phyloP scores from a whole-genome alignment of 2,888 invertebrate genomes.

The Gibbula magus region DNA sequence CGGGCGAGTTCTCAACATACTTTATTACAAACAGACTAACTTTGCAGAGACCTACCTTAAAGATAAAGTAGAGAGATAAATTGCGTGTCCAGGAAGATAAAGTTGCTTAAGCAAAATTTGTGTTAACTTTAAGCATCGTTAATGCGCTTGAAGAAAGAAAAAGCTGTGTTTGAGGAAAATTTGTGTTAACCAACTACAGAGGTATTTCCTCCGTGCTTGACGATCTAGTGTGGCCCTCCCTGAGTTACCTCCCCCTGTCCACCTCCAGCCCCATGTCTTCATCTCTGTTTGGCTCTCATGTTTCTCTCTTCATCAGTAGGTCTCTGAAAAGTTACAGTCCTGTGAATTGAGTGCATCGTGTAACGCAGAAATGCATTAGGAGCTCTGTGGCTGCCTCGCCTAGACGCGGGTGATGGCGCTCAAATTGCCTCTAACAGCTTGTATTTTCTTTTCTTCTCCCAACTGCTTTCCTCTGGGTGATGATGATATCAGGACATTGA shows the following conservation, averaged over 20 bases:
- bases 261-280: no score
- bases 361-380: background rate
- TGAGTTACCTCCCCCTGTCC: no score
- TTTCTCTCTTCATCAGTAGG: background rate
- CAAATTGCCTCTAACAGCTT: constrained; percentile 47
- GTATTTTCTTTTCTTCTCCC: constrained; percentile 59
- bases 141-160: background rate
- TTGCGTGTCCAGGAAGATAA: background rate
- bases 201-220: no score
- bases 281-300: background rate
- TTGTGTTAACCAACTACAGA: no score
- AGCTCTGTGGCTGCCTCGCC: background rate
- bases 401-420: background rate
- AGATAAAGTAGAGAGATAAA: background rate
- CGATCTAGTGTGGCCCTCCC: no score
- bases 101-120: background rate
- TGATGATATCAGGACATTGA: constrained; percentile 63
- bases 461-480: constrained; percentile 55
- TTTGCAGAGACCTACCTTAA: constrained; percentile 10
- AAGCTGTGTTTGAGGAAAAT: no score
- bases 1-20: constrained; percentile 7
- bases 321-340: constrained; percentile 12
- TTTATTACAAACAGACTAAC: background rate
- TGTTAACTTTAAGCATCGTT: background rate
- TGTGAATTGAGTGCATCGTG: constrained; percentile 12